Evolutionary conservation across 1,140 invertebrate species (phyloP), one percentile per base, ranked within the genome.

Genomic region (Platorchestia sp.): DNA sequence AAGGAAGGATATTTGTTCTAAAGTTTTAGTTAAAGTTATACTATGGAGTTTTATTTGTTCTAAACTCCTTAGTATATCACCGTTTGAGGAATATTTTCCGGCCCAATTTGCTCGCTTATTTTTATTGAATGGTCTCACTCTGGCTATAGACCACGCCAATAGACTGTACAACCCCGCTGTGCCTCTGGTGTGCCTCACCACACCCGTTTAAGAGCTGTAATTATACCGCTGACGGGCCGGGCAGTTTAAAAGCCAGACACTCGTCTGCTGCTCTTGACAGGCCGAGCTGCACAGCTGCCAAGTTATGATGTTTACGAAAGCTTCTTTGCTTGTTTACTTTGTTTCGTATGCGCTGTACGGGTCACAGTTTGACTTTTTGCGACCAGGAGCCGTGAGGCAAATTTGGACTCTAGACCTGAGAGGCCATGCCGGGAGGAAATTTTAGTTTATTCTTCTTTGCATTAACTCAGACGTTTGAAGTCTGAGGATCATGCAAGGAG

Each of bases 231-330:
- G 45, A 47, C 91, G 44, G 19, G 43, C 40, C 91, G 43, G 43
- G 10, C 44, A 45, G 91, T 47, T 47, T 40, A 47, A 47, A 0
- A 93, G 91, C 45, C 45, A 47, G 45, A 42, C 43, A 45, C 41
- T 45, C 91, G 44, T 93, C 43, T 93, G 44, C 45, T 27, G 14
- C 91, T 47, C 45, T 45, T 93, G 91, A 93, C 91, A 93, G 43
- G 44, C 91, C 10, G 40, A 93, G 40, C 91, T 93, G 43, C 40
- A 36, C 45, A 7, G 6, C 10, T 93, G 91, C 91, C 91, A 93
- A 93, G 45, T 93, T 93, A 93, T 93, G 45, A 93, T 93, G 91
- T 93, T 93, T 93, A 93, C 91, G 10, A 45, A 93, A 93, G 45
- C 43, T 44, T 40, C 45, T 47, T 93, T 45, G 43, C 43, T 93